Evolutionary conservation across 2,888 invertebrate genomes (phyloP).

Genomic region (Dicyrtomina minuta): DNA sequence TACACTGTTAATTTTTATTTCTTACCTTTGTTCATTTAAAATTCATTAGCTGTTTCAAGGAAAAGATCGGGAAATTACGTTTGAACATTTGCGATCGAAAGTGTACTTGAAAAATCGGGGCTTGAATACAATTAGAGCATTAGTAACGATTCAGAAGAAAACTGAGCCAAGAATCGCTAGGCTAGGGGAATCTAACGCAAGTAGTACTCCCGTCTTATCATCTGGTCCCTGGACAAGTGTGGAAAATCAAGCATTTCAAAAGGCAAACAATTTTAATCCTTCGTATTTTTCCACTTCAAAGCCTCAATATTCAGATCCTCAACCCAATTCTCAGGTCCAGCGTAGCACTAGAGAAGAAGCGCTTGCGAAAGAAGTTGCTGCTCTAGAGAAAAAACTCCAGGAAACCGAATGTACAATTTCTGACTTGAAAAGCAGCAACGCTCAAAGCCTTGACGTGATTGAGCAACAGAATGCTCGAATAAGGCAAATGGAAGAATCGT

Average conservation of each 20-base stretch:
- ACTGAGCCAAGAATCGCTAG: background rate
- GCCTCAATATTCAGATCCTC: too few species aligned
- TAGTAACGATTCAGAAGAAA: conserved; percentile 3
- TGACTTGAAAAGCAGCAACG: background rate
- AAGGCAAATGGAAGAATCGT: background rate
- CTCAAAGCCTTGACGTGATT: background rate
- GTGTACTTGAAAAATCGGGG: conserved; percentile 26
- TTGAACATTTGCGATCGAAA: conserved; percentile 36
- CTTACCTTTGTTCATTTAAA: too few species aligned
- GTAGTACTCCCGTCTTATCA: background rate
- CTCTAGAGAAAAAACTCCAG: background rate
- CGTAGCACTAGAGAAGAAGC: background rate
- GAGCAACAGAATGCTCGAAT: conserved; percentile 2
- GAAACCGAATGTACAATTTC: background rate
- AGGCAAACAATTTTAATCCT: background rate
- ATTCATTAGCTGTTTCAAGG: background rate
- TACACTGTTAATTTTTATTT: too few species aligned
- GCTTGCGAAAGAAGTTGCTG: background rate
- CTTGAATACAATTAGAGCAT: conserved; percentile 1
- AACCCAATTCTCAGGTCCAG: too few species aligned
- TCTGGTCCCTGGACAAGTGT: background rate
- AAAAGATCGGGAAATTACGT: conserved; percentile 29
- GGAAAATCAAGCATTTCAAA: background rate
- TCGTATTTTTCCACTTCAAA: background rate
- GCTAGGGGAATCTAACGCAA: too few species aligned